Evolutionary conservation across 2,888 invertebrate species (phyloP).

Genomic region (Baronia brevicornis): DNA sequence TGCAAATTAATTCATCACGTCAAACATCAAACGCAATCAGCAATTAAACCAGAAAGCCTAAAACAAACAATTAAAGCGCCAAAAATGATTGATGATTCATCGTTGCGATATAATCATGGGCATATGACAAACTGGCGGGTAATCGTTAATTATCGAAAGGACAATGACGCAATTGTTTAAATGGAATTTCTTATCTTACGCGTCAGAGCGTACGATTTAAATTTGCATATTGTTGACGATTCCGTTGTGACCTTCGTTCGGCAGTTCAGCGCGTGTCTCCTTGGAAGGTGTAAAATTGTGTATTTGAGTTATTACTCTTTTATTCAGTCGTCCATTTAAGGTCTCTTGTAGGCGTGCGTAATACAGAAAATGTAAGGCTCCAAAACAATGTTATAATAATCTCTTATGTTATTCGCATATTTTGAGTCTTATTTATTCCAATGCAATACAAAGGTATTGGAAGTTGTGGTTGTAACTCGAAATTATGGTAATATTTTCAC

Average conservation of each 20-base stretch:
- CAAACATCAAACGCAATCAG: constrained; percentile 6
- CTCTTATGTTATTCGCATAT: too few species aligned
- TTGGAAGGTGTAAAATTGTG: constrained; percentile 44
- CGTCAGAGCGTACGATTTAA: not conserved
- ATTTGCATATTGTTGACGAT: not conserved
- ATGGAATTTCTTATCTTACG: not conserved
- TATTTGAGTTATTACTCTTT: constrained; percentile 21
- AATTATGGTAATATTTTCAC: too few species aligned
- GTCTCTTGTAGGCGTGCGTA: constrained; percentile 11
- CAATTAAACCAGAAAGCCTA: constrained; percentile 13
- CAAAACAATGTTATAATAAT: constrained; percentile 9
- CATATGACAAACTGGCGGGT: constrained; percentile 18
- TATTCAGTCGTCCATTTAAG: constrained; percentile 12
- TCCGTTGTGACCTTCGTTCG: constrained; percentile 14
- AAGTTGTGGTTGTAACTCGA: too few species aligned
- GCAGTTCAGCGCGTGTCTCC: constrained; percentile 25
- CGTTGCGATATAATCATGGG: constrained; percentile 13
- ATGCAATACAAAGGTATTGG: too few species aligned
- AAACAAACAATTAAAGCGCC: constrained; percentile 10
- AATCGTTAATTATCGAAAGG: constrained; percentile 17
- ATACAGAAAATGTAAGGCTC: constrained; percentile 9
- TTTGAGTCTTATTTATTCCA: too few species aligned
- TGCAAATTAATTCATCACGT: constrained; percentile 10
- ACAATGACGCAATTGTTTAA: not conserved
- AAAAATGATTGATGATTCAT: constrained; percentile 21